Conservation (phyloP, 1,140 invertebrate genomes). For the Aphidius gifuensis region DNA sequence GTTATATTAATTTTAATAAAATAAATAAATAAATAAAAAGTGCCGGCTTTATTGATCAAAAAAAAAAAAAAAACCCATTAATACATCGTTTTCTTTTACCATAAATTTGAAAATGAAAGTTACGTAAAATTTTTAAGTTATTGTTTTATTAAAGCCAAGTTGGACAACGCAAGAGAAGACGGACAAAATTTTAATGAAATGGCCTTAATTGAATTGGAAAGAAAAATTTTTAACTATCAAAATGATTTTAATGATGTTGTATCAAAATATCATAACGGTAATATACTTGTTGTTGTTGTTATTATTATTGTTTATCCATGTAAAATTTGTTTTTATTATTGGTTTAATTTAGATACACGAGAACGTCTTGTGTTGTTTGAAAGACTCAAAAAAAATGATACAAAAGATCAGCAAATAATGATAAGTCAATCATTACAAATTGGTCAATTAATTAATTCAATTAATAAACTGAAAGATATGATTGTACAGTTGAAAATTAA, state of each 20-base stretch:
- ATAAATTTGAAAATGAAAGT: no score
- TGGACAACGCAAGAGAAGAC: conserved; percentile 32
- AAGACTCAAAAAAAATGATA: conserved; percentile 35
- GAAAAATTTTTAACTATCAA: conserved; percentile 26
- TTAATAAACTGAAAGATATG: conserved; percentile 34
- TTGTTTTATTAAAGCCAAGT: conserved; percentile 28
- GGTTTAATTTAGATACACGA: conserved; percentile 26
- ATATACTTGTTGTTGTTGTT: neutral
- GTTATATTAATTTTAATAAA: no score
- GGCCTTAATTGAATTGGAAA: conserved; percentile 27
- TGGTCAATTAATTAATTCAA: conserved; percentile 31
- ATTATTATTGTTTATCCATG: neutral
- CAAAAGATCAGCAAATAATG: conserved; percentile 35
- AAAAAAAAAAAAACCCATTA: no score
- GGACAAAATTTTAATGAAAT: conserved; percentile 29
- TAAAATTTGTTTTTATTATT: conserved; percentile 8
- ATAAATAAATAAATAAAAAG: no score
- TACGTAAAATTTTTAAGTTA: no score
- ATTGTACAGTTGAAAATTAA: conserved; percentile 27
- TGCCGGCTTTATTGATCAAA: no score
- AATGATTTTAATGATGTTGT: conserved; percentile 31
- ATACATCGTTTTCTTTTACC: no score
- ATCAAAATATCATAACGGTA: conserved; percentile 38
- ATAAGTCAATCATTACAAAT: conserved; percentile 30
- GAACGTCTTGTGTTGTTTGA: conserved; percentile 34